Conservation (phyloP, 2,113 vertebrate species). For the Synodontis membranacea region DNA sequence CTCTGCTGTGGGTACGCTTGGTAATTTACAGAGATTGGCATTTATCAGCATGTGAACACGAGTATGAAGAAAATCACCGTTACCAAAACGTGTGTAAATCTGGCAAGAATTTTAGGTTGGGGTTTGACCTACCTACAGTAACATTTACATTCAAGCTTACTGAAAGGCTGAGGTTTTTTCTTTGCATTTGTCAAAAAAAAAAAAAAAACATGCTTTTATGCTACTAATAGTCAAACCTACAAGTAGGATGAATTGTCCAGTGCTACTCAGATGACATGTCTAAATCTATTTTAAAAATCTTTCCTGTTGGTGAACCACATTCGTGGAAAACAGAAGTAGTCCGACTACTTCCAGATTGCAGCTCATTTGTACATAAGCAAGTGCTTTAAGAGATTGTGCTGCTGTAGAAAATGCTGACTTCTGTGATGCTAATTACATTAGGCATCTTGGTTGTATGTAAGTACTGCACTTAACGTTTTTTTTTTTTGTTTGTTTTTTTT, state of each 20-base stretch:
- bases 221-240: background rate
- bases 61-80: background rate
- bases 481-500: background rate
- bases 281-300: slow-evolving; percentile 25
- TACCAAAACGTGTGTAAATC: background rate
- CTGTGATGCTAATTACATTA: slow-evolving; percentile 16
- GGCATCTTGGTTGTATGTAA: slow-evolving; percentile 37
- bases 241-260: too few relatives aligned
- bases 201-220: too few relatives aligned
- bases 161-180: background rate
- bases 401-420: slow-evolving; percentile 41
- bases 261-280: background rate
- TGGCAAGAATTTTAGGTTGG: background rate
- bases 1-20: background rate
- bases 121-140: background rate
- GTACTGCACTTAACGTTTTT: slow-evolving; percentile 14
- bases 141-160: too few relatives aligned
- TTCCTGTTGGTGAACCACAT: slow-evolving; percentile 26
- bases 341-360: slow-evolving; percentile 25
- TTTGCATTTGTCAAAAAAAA: background rate
- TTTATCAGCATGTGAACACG: background rate
- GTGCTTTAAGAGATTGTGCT: slow-evolving; percentile 3
- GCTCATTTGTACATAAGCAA: background rate
- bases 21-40: background rate
- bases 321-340: slow-evolving; percentile 53